Conservation (phyloP, 2,888 invertebrate genomes). For the Cephus sareptanus region DNA sequence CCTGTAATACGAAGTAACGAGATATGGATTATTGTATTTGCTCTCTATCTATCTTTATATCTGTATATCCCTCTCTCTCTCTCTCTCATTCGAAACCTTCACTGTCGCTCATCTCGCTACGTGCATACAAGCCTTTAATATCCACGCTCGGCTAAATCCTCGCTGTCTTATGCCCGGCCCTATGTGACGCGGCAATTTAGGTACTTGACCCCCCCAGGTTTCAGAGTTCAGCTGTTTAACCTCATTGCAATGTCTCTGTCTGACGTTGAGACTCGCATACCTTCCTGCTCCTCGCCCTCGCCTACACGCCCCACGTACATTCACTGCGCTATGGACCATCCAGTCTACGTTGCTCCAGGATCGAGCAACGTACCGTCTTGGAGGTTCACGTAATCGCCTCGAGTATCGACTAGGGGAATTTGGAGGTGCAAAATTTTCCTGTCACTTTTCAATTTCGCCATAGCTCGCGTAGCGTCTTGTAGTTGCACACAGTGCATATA, state of each 20-base stretch:
- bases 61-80: conserved; percentile 9
- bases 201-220: conserved; percentile 57
- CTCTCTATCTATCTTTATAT: too few relatives aligned
- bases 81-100: conserved; percentile 15
- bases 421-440: too few relatives aligned
- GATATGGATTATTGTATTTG: neutral
- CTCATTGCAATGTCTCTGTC: conserved; percentile 60
- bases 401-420: too few relatives aligned
- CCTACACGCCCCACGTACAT: neutral
- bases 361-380: neutral
- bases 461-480: too few relatives aligned
- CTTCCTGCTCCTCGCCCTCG: conserved; percentile 1
- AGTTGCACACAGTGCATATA: too few relatives aligned
- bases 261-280: conserved; percentile 22
- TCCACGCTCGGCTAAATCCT: conserved; percentile 48
- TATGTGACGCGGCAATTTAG: conserved; percentile 63
- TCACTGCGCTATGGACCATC: neutral
- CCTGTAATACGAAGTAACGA: neutral
- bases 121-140: conserved; percentile 38
- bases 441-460: too few relatives aligned
- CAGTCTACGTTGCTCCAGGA: conserved; percentile 16
- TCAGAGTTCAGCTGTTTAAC: conserved; percentile 61
- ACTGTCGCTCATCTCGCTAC: conserved; percentile 22
- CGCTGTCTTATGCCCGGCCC: conserved; percentile 13
- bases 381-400: too few relatives aligned